Conservation (phyloP, 1,140 invertebrate species). For the Ruditapes philippinarum region DNA sequence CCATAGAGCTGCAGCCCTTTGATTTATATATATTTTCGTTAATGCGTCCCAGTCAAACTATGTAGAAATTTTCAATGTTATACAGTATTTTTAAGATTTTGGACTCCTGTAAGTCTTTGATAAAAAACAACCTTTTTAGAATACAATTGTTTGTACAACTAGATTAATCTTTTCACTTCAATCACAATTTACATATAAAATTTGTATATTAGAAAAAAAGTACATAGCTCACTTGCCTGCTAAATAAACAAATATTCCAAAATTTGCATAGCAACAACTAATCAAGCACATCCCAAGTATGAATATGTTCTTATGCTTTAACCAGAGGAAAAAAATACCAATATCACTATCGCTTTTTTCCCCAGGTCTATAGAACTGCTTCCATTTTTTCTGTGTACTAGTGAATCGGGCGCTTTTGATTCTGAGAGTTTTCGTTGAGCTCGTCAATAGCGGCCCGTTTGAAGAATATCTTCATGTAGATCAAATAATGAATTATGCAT, state of each 20-base stretch:
- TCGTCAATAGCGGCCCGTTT: background rate
- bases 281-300: background rate
- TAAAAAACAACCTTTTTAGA: too few relatives aligned
- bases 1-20: too few relatives aligned
- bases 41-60: too few relatives aligned
- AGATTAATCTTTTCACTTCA: too few relatives aligned
- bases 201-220: too few relatives aligned
- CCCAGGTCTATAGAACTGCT: background rate
- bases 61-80: too few relatives aligned
- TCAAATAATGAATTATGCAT: constrained; percentile 33
- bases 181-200: too few relatives aligned
- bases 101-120: too few relatives aligned
- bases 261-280: background rate
- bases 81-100: too few relatives aligned
- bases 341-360: background rate
- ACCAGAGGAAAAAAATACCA: background rate
- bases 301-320: background rate
- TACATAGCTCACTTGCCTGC: background rate
- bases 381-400: background rate
- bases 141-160: too few relatives aligned
- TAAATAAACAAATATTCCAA: background rate
- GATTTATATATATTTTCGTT: too few relatives aligned
- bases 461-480: constrained; percentile 1
- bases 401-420: background rate
- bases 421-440: background rate